Evolutionary conservation across 1,140 invertebrate genomes (phyloP).

Genomic region (Mactra quadrangularis): DNA sequence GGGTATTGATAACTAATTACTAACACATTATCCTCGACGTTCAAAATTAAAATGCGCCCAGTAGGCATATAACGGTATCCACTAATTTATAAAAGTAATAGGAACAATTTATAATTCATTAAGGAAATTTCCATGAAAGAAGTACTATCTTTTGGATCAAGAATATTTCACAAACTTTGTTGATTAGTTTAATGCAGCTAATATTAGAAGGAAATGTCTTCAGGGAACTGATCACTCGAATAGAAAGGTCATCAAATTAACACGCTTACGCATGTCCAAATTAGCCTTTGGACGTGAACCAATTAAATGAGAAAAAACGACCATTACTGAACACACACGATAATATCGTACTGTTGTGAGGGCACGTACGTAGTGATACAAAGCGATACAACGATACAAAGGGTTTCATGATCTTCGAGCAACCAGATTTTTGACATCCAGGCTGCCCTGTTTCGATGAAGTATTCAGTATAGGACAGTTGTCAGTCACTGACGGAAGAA

Average conservation of each 20-base stretch:
- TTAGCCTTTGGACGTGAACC: constrained; percentile 32
- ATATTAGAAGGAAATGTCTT: constrained; percentile 25
- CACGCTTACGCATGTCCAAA: constrained; percentile 35
- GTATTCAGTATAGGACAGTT: too few relatives aligned
- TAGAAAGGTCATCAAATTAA: constrained; percentile 36
- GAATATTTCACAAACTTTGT: neutral
- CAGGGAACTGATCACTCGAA: constrained; percentile 1
- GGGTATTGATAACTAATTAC: constrained; percentile 37
- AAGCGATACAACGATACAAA: too few relatives aligned
- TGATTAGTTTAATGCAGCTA: constrained; percentile 55
- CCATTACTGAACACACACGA: neutral
- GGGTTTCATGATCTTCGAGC: too few relatives aligned
- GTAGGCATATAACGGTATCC: constrained; percentile 29
- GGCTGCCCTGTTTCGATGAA: too few relatives aligned
- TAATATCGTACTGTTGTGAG: too few relatives aligned
- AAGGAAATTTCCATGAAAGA: constrained; percentile 49
- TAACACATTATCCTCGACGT: constrained; percentile 32
- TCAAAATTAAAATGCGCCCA: constrained; percentile 33
- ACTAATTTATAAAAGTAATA: constrained; percentile 55
- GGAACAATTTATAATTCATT: constrained; percentile 55
- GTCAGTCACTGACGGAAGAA: too few relatives aligned
- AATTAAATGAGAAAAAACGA: neutral
- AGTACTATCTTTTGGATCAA: constrained; percentile 30
- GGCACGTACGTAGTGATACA: too few relatives aligned
- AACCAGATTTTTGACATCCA: too few relatives aligned